phyloP scores from a whole-genome alignment of 2,797 vertebrate genomes.

The Sebastes wilsoni region DNA sequence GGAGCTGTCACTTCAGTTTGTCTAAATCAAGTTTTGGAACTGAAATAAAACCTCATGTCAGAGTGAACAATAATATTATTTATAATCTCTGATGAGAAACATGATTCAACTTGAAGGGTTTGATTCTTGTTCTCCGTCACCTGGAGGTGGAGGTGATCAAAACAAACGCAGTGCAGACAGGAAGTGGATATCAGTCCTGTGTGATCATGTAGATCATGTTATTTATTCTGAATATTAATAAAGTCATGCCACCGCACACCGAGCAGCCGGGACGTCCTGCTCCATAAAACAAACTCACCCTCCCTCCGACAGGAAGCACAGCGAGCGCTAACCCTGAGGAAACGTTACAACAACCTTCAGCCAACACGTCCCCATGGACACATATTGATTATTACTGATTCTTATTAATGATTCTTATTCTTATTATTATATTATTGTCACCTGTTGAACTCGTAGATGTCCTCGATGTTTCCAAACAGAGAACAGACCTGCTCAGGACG shows the following conservation, averaged over 20 bases:
- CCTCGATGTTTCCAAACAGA: constrained; percentile 97
- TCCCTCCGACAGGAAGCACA: background rate
- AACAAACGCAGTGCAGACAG: too few relatives aligned
- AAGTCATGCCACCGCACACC: too few relatives aligned
- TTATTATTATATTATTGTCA: constrained; percentile 59
- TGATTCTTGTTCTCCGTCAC: too few relatives aligned
- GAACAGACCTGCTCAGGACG: constrained; percentile 90
- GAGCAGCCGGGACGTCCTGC: background rate
- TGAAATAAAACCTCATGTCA: too few relatives aligned
- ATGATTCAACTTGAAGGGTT: too few relatives aligned
- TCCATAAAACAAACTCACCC: constrained; percentile 6
- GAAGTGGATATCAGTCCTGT: too few relatives aligned
- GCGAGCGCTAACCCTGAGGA: background rate
- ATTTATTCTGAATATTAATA: too few relatives aligned
- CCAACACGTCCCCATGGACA: too few relatives aligned
- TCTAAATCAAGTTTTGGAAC: background rate
- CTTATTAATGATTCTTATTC: background rate
- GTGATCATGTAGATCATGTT: too few relatives aligned
- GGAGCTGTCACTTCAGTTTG: background rate
- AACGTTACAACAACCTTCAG: background rate
- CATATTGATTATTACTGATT: background rate
- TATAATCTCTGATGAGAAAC: too few relatives aligned
- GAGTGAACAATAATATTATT: too few relatives aligned
- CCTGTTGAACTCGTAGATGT: constrained; percentile 97
- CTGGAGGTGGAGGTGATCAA: too few relatives aligned